These are phyloP conservation scores for Macrosiphum euphorbiae DNA, from an alignment of 2,888 invertebrate genomes.

Conservation along the genomic window DNA sequence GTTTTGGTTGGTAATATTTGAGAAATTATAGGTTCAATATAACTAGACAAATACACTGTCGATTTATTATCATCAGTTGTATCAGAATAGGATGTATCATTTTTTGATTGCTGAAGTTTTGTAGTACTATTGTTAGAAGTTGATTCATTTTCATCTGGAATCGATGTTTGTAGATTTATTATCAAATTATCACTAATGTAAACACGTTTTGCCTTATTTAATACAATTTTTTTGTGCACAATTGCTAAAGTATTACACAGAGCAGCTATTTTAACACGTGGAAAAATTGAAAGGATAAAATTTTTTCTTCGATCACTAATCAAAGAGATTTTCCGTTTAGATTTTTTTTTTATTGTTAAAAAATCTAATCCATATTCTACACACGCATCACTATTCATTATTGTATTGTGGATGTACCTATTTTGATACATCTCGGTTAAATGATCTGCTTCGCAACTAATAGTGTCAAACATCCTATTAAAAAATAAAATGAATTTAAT, in stretches of 20 bases:
- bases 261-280: slow-evolving; percentile 78
- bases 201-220: slow-evolving; percentile 71
- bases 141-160: slow-evolving; percentile 27
- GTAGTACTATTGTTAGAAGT: background rate
- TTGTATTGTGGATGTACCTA: slow-evolving; percentile 75
- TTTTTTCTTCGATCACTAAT: slow-evolving; percentile 29
- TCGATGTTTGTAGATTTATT: slow-evolving; percentile 50
- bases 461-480: slow-evolving; percentile 58
- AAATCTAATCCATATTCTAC: slow-evolving; percentile 77
- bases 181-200: slow-evolving; percentile 67
- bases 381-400: slow-evolving; percentile 77
- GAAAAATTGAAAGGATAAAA: slow-evolving; percentile 61
- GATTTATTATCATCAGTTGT: slow-evolving; percentile 27
- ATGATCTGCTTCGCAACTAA: slow-evolving; percentile 52
- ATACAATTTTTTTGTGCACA: slow-evolving; percentile 77
- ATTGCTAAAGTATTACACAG: slow-evolving; percentile 83
- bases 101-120: slow-evolving; percentile 27
- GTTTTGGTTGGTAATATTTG: slow-evolving; percentile 71
- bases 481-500: background rate
- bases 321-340: slow-evolving; percentile 1
- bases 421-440: slow-evolving; percentile 57
- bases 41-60: slow-evolving; percentile 40
- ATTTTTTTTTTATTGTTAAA: slow-evolving; percentile 67
- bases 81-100: slow-evolving; percentile 2
- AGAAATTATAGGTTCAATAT: slow-evolving; percentile 59